Percentiles rank a stretch among this genome's conserved stretches.
These are phyloP conservation scores for Digitonthophagus gazella DNA, from an alignment of 2,888 invertebrate genomes.

Conservation along the genomic window DNA sequence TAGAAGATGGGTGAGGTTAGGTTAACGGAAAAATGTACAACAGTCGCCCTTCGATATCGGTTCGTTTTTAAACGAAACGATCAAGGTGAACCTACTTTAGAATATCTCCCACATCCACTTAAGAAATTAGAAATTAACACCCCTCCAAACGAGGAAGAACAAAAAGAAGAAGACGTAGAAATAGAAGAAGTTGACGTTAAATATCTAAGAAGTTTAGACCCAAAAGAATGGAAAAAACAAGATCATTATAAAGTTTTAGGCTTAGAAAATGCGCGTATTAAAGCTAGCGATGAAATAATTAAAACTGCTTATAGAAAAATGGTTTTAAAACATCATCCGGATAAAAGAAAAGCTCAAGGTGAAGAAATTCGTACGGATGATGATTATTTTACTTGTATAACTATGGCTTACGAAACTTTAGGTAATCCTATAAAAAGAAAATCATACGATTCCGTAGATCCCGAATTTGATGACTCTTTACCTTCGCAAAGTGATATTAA, in stretches of 20 bases:
- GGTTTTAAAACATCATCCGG: constrained; percentile 95
- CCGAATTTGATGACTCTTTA: constrained; percentile 84
- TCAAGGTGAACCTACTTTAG: constrained; percentile 40
- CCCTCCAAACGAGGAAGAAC: constrained; percentile 30
- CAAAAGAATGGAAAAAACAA: constrained; percentile 96
- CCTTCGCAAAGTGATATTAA: constrained; percentile 76
- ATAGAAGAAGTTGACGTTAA: constrained; percentile 63
- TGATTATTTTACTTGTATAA: constrained; percentile 98
- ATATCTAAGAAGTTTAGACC: constrained; percentile 85
- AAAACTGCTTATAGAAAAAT: constrained; percentile 89
- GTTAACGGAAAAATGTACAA: constrained; percentile 40
- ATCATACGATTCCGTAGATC: constrained; percentile 96
- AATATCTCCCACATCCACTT: constrained; percentile 45
- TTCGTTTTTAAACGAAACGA: constrained; percentile 43
- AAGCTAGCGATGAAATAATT: constrained; percentile 90
- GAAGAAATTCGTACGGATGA: constrained; percentile 86
- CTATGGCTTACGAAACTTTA: constrained; percentile 91
- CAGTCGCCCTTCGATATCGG: constrained; percentile 47
- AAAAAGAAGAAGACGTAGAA: constrained; percentile 43
- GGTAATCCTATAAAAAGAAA: constrained; percentile 79
- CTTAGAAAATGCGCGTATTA: constrained; percentile 75
- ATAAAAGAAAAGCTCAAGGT: constrained; percentile 90
- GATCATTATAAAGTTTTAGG: constrained; percentile 97
- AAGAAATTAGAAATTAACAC: constrained; percentile 41
- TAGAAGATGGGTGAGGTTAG: constrained; percentile 46